These are phyloP conservation scores for Napeogenes inachia DNA, from an alignment of 2,888 invertebrate genomes.

Conservation along the genomic window DNA sequence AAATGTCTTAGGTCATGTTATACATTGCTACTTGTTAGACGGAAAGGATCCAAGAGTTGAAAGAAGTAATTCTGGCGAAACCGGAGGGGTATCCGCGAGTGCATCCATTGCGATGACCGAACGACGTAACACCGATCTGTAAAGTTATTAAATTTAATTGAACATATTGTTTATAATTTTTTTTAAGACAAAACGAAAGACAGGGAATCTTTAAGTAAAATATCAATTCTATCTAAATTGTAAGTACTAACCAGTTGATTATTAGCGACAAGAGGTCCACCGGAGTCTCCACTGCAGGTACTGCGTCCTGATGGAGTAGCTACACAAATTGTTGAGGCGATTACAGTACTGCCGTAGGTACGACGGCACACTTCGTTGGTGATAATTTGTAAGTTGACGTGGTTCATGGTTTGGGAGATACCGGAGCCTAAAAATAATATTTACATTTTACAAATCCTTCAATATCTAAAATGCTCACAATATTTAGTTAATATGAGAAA, in stretches of 20 bases:
- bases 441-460: background rate
- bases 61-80: conserved; percentile 21
- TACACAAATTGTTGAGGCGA: conserved; percentile 47
- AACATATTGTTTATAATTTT: too few relatives aligned
- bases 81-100: conserved; percentile 41
- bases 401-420: conserved; percentile 16
- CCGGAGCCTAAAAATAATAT: conserved; percentile 18
- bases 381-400: conserved; percentile 42
- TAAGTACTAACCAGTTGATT: conserved; percentile 8
- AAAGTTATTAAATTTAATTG: background rate
- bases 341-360: conserved; percentile 45
- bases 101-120: conserved; percentile 40
- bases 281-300: conserved; percentile 56
- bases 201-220: too few relatives aligned
- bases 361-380: conserved; percentile 48
- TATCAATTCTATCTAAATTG: too few relatives aligned
- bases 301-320: conserved; percentile 44
- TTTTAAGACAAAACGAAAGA: too few relatives aligned
- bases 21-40: background rate
- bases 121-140: conserved; percentile 31
- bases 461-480: too few relatives aligned
- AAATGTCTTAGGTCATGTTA: too few relatives aligned
- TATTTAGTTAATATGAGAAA: too few relatives aligned
- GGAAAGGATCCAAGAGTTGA: background rate
- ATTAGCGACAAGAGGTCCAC: conserved; percentile 39